Base-by-base conservation (phyloP, 1,140 invertebrate genomes). In the Drosophila novamexicana region DNA sequence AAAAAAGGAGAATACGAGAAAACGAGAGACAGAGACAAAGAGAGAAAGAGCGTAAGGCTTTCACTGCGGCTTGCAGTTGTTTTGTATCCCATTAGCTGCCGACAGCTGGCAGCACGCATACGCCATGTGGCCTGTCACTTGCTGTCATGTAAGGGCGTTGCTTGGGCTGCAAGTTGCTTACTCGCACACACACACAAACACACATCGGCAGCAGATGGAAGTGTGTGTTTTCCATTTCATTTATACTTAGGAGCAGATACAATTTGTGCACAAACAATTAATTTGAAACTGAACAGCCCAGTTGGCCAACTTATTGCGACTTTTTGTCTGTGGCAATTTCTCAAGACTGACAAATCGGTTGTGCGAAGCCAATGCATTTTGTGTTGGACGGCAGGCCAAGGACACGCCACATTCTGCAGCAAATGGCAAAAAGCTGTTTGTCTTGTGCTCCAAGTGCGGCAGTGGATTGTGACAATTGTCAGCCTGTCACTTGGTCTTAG, bases 41-140 rank as follows among this genome's bases (percentile, higher is more conserved):
- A 45, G 10, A 36, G 29, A 14, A 0, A 37, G 37, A 36, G 9
- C 12, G 37, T 14, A 18, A 18, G 49, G 16, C 49, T 57, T 37
- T 45, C 49, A 22, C 14, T 62, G 29, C 36, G 14, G 47, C 67
- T 44, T 52, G 56, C 59, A 68, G 49, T 65, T 68, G 72, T 75
- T 75, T 75, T 74, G 71, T 62, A 69, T 74, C 65, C 71, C 71
- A 74, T 74, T 74, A 74, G 66, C 71, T 63, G 62, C 50, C 75
- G 82, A 83, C 78, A 78, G 69, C 44, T 63, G 63, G 69, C 66
- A 89, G 65, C 69, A 83, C 84, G 84, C 83, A 89, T 89, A 83
- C 84, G 83, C 84, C 84, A 88, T 83, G 83, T 88, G 67, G 80
- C 68, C 72, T 68, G 80, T 88, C 84, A 88, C 62, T 74, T 68